Conservation (phyloP, 1,140 invertebrate genomes). For the Oreohelix idahoensis region DNA sequence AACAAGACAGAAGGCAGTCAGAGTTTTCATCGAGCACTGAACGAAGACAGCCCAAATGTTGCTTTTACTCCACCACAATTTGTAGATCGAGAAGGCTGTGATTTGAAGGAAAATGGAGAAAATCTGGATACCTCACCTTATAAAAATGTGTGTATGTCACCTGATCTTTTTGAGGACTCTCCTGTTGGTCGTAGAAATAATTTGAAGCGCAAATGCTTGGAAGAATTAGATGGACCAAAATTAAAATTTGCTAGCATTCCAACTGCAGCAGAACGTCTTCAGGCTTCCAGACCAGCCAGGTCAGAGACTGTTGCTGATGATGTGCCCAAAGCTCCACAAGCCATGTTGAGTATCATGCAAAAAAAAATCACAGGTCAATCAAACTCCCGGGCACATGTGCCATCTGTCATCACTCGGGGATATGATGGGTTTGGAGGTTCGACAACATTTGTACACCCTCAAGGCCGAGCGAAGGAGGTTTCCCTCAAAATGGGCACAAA, state of each 20-base stretch:
- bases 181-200: conserved; percentile 18
- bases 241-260: conserved; percentile 51
- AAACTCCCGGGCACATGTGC: conserved; percentile 39
- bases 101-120: background rate
- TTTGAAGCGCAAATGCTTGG: conserved; percentile 38
- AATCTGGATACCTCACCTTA: background rate
- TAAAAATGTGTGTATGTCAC: conserved; percentile 10
- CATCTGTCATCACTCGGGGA: conserved; percentile 44
- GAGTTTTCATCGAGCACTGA: conserved; percentile 54
- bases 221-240: conserved; percentile 9
- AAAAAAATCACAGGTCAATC: conserved; percentile 42
- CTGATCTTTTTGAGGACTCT: conserved; percentile 45
- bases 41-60: conserved; percentile 46
- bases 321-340: conserved; percentile 34
- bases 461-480: conserved; percentile 33
- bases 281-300: conserved; percentile 45
- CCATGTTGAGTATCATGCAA: conserved; percentile 52
- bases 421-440: conserved; percentile 57
- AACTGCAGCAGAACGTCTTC: conserved; percentile 41
- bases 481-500: background rate
- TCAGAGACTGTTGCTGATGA: conserved; percentile 39
- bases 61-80: conserved; percentile 21
- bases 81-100: background rate
- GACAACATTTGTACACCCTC: conserved; percentile 48
- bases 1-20: conserved; percentile 42